Evolutionary conservation across 2,797 vertebrate genomes (phyloP).

Genomic region (Otolemur crassicaudatus): DNA sequence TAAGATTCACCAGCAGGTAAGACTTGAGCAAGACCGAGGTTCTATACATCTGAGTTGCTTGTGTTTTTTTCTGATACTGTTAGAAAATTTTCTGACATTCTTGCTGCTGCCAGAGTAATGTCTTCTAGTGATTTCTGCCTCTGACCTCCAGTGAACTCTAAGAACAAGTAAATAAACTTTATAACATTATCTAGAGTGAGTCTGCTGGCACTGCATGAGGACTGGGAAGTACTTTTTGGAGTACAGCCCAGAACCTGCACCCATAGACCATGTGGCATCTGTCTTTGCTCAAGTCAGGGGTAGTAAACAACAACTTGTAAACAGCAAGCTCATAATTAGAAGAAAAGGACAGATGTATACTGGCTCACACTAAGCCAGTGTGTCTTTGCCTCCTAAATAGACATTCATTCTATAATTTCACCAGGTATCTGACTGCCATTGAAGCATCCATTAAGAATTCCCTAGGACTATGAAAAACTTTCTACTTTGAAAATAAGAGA

Average conservation of each 20-base stretch:
- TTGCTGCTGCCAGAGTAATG: background rate
- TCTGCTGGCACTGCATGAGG: background rate
- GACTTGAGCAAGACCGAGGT: background rate
- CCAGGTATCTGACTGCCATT: background rate
- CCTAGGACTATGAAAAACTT: background rate
- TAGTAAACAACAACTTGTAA: constrained; percentile 8
- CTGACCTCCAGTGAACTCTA: background rate
- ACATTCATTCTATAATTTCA: background rate
- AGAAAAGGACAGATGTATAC: background rate
- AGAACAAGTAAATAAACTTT: background rate
- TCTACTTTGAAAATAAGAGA: constrained; percentile 48
- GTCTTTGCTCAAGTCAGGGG: background rate
- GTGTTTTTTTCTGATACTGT: background rate
- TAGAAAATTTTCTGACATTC: background rate
- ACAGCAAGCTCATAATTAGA: background rate
- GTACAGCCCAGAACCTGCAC: background rate
- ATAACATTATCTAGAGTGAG: constrained; percentile 16
- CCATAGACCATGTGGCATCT: background rate
- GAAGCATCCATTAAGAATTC: background rate
- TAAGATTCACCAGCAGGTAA: background rate
- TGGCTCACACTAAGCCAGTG: background rate
- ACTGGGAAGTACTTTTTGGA: background rate
- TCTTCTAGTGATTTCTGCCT: background rate
- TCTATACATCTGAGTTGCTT: background rate
- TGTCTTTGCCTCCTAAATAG: background rate